These are phyloP conservation scores for Drosophila nigrodunni DNA, from an alignment of 1,140 invertebrate species.

Conservation along the genomic window DNA sequence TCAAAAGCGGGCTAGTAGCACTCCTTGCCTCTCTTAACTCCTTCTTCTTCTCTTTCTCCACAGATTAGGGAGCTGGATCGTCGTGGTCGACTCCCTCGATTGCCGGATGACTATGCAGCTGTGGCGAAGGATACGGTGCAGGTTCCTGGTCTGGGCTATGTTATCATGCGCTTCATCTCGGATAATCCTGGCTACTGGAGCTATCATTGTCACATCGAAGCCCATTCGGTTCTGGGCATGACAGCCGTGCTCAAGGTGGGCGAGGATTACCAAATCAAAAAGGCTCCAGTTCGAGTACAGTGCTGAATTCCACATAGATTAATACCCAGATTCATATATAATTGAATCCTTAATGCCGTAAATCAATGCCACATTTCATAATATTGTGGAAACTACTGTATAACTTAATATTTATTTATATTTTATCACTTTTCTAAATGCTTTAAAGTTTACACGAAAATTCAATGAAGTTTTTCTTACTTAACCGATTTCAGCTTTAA, in stretches of 20 bases:
- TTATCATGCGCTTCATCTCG: conserved; percentile 74
- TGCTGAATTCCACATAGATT: conserved; percentile 40
- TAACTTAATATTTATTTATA: too few species aligned
- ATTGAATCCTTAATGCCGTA: too few species aligned
- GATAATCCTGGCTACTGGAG: conserved; percentile 83
- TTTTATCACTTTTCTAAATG: background rate
- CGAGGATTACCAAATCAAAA: conserved; percentile 77
- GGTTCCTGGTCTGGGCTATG: conserved; percentile 71
- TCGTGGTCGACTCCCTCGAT: conserved; percentile 58
- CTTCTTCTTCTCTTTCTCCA: too few species aligned
- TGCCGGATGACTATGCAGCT: conserved; percentile 61
- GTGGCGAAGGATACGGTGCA: conserved; percentile 79
- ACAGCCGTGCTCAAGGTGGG: conserved; percentile 86
- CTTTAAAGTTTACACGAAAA: background rate
- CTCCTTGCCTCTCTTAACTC: background rate
- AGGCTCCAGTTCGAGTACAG: conserved; percentile 60
- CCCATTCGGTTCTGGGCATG: conserved; percentile 86
- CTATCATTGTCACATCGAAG: conserved; percentile 81
- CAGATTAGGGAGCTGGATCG: conserved; percentile 72
- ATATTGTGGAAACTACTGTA: too few species aligned
- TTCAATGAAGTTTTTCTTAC: background rate
- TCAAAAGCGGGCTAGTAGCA: background rate
- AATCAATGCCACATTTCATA: too few species aligned
- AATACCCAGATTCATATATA: too few species aligned
- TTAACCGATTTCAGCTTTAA: too few species aligned